These are phyloP conservation scores for Thalassoma bifasciatum DNA, from an alignment of 2,113 vertebrate species.

Conservation along the genomic window DNA sequence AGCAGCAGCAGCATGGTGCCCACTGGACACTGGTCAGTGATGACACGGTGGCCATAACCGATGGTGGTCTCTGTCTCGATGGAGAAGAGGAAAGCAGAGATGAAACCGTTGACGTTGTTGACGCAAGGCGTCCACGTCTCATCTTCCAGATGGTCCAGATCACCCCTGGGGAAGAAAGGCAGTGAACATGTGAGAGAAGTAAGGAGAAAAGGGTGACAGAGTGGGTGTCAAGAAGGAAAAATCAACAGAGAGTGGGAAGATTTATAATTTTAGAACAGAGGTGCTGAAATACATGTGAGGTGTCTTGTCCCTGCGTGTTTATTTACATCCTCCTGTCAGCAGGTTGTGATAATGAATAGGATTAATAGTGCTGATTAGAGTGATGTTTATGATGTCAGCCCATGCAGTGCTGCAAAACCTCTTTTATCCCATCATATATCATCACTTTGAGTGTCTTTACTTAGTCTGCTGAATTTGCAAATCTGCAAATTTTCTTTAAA, in stretches of 20 bases:
- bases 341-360: constrained; percentile 17
- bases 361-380: not conserved
- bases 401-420: constrained; percentile 32
- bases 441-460: constrained; percentile 12
- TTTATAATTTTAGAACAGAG: constrained; percentile 57
- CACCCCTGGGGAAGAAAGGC: constrained; percentile 79
- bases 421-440: constrained; percentile 22
- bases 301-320: constrained; percentile 11
- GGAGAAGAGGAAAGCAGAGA: constrained; percentile 97
- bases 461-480: constrained; percentile 14
- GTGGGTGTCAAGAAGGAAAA: constrained; percentile 50
- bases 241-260: constrained; percentile 49
- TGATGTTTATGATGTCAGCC: constrained; percentile 26
- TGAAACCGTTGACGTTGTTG: constrained; percentile 96
- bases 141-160: constrained; percentile 96
- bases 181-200: constrained; percentile 31
- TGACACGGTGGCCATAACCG: constrained; percentile 95
- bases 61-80: constrained; percentile 98
- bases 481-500: constrained; percentile 20
- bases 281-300: constrained; percentile 26
- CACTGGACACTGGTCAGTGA: constrained; percentile 95
- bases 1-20: constrained; percentile 94
- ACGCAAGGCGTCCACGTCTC: constrained; percentile 94
- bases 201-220: constrained; percentile 27
- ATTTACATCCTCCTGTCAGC: constrained; percentile 8